Evolutionary conservation across 2,113 vertebrate genomes (phyloP).

Genomic region (Alligator mississippiensis): DNA sequence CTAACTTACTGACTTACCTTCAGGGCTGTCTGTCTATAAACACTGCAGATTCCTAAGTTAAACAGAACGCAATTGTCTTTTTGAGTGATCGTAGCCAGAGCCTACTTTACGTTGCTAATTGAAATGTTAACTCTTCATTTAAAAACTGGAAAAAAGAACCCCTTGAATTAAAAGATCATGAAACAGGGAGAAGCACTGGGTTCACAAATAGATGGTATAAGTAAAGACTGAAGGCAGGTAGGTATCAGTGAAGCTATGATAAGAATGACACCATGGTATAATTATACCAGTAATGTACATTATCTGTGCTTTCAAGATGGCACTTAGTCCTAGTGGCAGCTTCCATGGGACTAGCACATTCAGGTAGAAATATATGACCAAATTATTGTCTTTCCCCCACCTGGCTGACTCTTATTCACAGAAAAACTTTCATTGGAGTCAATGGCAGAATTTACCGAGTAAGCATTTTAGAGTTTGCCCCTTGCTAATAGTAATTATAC

Average conservation of each 20-base stretch:
- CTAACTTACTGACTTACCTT: constrained; percentile 75
- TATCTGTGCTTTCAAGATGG: neutral
- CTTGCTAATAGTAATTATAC: neutral
- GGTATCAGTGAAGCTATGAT: constrained; percentile 2
- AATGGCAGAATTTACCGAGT: fast-evolving
- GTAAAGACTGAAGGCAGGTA: constrained; percentile 48
- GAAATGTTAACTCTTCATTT: constrained; percentile 58
- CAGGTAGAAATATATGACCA: neutral
- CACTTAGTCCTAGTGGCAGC: neutral
- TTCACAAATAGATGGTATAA: constrained; percentile 55
- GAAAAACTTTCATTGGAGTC: neutral
- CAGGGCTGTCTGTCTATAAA: constrained; percentile 71
- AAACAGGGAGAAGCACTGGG: constrained; percentile 49
- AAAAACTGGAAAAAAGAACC: constrained; percentile 37
- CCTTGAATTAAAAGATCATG: constrained; percentile 53
- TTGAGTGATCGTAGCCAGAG: constrained; percentile 52
- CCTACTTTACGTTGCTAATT: constrained; percentile 73
- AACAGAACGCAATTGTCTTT: constrained; percentile 74
- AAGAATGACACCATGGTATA: constrained; percentile 9
- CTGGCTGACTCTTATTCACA: neutral
- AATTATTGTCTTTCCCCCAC: neutral
- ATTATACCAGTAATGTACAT: neutral
- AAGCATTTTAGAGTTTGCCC: neutral
- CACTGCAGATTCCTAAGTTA: constrained; percentile 74
- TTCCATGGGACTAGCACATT: neutral